Conservation (phyloP, 2,797 vertebrate genomes). For the Lerista edwardsae region DNA sequence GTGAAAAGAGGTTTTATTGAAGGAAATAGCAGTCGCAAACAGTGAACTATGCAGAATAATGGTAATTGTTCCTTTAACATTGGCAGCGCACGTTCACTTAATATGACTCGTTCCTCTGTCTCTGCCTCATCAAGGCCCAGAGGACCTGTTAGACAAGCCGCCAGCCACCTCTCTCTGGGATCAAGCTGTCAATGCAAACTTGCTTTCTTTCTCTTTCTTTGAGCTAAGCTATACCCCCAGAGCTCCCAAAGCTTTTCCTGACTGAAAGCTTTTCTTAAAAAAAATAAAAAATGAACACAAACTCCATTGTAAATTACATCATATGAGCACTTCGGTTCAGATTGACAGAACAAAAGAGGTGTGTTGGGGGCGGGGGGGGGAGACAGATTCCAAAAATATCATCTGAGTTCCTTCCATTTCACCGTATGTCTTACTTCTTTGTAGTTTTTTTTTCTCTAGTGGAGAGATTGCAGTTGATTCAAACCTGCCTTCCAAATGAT, state of each 20-base stretch:
- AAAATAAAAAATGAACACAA: slow-evolving; percentile 19
- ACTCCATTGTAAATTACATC: slow-evolving; percentile 78
- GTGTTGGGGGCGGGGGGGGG: neutral
- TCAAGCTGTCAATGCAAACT: slow-evolving; percentile 79
- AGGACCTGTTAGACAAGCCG: slow-evolving; percentile 79
- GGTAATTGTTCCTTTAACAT: slow-evolving; percentile 75
- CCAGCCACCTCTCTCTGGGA: slow-evolving; percentile 77
- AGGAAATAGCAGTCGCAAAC: slow-evolving; percentile 75
- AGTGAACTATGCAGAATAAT: slow-evolving; percentile 72
- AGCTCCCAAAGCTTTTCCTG: slow-evolving; percentile 75
- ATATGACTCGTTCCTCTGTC: slow-evolving; percentile 73
- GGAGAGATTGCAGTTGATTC: slow-evolving; percentile 8
- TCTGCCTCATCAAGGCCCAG: slow-evolving; percentile 72
- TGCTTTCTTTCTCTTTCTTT: slow-evolving; percentile 72
- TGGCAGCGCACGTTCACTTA: slow-evolving; percentile 65
- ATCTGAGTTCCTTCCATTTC: slow-evolving; percentile 62
- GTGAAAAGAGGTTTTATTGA: slow-evolving; percentile 76
- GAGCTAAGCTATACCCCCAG: slow-evolving; percentile 76
- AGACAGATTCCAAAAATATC: slow-evolving; percentile 67
- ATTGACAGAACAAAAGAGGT: slow-evolving; percentile 79
- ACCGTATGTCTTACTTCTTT: slow-evolving; percentile 59
- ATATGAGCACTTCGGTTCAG: slow-evolving; percentile 69
- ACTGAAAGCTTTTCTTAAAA: slow-evolving; percentile 73
- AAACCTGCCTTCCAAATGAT: slow-evolving; percentile 51
- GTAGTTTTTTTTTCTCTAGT: slow-evolving; percentile 45